A percentile compares a stretch with the other conserved stretches of the same genome.
Evolutionary conservation across 2,888 invertebrate species (phyloP).

Genomic region (Diarsia mendica): DNA sequence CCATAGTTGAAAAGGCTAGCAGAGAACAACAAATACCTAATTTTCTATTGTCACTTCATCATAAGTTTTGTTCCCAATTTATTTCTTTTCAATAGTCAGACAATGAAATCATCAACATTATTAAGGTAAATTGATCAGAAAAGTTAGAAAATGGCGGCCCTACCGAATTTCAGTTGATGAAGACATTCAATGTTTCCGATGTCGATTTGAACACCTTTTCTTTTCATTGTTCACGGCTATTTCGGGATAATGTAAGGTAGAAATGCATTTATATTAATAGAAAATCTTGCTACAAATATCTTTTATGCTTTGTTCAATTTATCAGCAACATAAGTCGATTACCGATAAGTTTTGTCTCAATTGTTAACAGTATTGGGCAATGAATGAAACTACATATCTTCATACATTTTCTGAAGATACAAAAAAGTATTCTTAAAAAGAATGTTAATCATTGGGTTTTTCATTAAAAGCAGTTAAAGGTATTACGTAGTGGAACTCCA

Average conservation of each 20-base stretch:
- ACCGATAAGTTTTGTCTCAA: not conserved
- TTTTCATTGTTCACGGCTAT: constrained; percentile 24
- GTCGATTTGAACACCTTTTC: constrained; percentile 51
- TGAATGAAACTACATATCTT: not conserved
- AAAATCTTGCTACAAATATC: constrained; percentile 2
- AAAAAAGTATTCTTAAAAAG: not conserved
- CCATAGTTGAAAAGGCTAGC: too few species aligned
- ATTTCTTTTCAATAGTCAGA: constrained; percentile 51
- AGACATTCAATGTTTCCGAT: constrained; percentile 57
- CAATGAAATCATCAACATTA: constrained; percentile 70
- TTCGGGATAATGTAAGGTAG: constrained; percentile 17
- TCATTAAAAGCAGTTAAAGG: too few species aligned
- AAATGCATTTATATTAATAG: constrained; percentile 23
- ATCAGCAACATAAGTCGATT: not conserved
- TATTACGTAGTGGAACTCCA: too few species aligned
- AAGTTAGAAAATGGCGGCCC: constrained; percentile 45
- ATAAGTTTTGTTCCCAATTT: constrained; percentile 27
- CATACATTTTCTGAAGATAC: not conserved
- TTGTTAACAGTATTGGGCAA: too few species aligned
- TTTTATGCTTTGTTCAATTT: not conserved
- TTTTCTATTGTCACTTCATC: constrained; percentile 16
- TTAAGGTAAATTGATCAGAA: constrained; percentile 65
- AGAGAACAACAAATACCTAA: not conserved
- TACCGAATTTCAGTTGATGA: constrained; percentile 51
- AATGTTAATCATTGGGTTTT: not conserved